Evolutionary conservation across 2,113 vertebrate species (phyloP).

Genomic region (Hyperopisus bebe): DNA sequence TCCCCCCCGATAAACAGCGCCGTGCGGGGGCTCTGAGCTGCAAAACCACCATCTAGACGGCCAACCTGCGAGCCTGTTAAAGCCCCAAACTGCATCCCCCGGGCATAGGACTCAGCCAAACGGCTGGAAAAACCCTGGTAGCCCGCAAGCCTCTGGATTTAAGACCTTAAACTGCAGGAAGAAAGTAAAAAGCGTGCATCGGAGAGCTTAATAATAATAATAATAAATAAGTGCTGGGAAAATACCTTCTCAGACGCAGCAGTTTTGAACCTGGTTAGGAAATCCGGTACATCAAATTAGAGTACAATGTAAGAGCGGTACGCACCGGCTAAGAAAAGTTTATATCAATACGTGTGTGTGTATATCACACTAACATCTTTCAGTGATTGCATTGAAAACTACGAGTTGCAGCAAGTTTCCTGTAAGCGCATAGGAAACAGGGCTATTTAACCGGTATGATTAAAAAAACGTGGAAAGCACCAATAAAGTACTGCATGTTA

Average conservation of each 20-base stretch:
- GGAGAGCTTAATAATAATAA: neutral
- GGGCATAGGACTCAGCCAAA: neutral
- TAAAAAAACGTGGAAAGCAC: neutral
- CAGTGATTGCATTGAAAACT: neutral
- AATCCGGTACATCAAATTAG: neutral
- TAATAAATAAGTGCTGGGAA: neutral
- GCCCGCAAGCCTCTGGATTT: neutral
- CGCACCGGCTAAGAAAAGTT: neutral
- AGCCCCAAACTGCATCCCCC: neutral
- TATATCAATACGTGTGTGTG: neutral
- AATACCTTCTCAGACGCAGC: neutral
- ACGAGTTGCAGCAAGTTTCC: neutral
- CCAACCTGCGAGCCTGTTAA: neutral
- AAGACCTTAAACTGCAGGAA: neutral
- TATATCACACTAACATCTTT: neutral
- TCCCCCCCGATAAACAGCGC: neutral
- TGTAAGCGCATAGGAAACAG: neutral
- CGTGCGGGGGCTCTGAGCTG: neutral
- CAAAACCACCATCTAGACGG: neutral
- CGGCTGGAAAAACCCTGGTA: neutral
- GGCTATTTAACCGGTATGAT: neutral
- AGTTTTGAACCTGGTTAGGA: neutral
- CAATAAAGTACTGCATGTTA: neutral
- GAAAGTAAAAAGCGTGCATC: neutral
- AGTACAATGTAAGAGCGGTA: neutral